Conservation (phyloP, 2,113 vertebrate species). For the Micronycteris hirsuta region DNA sequence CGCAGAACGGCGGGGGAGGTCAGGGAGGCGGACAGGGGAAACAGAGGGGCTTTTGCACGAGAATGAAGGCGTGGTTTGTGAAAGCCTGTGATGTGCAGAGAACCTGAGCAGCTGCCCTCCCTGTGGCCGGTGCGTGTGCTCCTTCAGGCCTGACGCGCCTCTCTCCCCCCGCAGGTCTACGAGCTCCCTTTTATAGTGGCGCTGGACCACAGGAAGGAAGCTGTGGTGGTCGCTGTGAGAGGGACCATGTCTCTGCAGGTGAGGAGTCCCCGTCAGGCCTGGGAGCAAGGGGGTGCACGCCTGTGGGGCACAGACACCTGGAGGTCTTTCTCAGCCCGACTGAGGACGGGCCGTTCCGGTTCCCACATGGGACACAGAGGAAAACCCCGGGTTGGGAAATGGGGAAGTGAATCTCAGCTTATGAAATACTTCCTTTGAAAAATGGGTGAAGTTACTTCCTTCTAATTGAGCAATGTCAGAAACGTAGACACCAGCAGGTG, state of each 20-base stretch:
- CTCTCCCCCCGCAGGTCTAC: conserved; percentile 86
- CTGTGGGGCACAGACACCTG: rapidly evolving
- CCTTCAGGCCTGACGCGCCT: neutral
- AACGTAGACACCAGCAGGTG: too few species aligned
- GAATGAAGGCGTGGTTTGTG: neutral
- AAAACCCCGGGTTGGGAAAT: too few species aligned
- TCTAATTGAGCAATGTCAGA: neutral
- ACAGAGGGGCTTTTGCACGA: neutral
- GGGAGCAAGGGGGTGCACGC: neutral
- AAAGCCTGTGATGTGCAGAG: neutral
- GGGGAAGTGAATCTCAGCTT: neutral
- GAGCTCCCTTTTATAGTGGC: conserved; percentile 97
- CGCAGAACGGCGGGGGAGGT: too few species aligned
- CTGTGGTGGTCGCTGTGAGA: conserved; percentile 93
- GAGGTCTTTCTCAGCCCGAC: neutral
- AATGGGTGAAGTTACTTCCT: neutral
- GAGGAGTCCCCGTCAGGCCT: neutral
- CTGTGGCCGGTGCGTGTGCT: neutral
- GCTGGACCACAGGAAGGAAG: conserved; percentile 94
- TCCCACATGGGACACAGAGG: neutral
- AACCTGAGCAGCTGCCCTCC: neutral
- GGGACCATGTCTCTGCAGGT: conserved; percentile 97
- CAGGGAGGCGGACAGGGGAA: neutral
- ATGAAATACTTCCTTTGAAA: neutral
- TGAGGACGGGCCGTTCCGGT: rapidly evolving